Evolutionary conservation across 2,888 invertebrate species (phyloP).

Genomic region (Tortricodes alternella): DNA sequence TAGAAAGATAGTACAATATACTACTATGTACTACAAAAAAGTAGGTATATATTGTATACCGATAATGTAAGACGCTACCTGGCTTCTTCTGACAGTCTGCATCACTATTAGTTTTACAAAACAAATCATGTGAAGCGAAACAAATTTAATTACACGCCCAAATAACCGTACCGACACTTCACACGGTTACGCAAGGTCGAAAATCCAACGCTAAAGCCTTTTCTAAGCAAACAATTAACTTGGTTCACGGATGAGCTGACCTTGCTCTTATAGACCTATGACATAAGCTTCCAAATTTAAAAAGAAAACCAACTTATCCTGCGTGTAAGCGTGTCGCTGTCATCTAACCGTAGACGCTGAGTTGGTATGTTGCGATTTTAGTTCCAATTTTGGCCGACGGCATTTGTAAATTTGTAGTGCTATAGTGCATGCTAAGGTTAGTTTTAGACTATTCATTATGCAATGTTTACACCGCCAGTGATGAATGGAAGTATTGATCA

Average conservation of each 20-base stretch:
- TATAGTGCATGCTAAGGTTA: neutral
- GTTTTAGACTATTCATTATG: neutral
- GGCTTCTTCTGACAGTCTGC: neutral
- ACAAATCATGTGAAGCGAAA: conserved; percentile 18
- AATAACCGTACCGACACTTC: neutral
- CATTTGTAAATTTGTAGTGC: neutral
- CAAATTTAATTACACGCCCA: conserved; percentile 8
- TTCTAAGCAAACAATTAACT: conserved; percentile 3
- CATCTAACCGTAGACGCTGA: neutral
- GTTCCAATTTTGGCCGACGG: neutral
- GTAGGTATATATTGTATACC: no score
- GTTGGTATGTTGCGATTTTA: neutral
- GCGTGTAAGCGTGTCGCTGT: neutral
- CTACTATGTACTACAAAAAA: no score
- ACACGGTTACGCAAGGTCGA: conserved; percentile 4
- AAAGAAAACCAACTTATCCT: conserved; percentile 5
- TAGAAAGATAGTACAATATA: no score
- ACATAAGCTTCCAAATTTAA: conserved; percentile 20
- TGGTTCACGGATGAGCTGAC: conserved; percentile 21
- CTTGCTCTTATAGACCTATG: conserved; percentile 15
- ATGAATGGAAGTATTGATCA: conserved; percentile 10
- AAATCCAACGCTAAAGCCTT: neutral
- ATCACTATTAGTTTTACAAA: conserved; percentile 9
- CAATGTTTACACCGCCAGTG: neutral
- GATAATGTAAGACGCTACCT: no score